Evolutionary conservation across 1,140 invertebrate genomes (phyloP).

Genomic region (Nautilus pompilius): DNA sequence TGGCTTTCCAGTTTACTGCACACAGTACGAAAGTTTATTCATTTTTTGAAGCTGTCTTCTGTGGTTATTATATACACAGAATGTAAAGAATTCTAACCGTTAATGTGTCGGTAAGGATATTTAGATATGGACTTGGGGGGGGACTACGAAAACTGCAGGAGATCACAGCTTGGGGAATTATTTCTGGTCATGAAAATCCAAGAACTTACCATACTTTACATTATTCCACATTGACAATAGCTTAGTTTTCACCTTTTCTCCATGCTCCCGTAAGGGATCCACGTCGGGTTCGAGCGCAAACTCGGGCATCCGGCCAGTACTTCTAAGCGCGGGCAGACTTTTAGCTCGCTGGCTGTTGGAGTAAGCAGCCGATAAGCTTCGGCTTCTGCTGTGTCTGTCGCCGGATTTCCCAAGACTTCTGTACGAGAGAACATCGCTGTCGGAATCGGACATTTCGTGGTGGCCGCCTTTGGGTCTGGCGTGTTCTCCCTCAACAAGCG

Average conservation of each 20-base stretch:
- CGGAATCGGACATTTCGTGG: no score
- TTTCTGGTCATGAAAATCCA: not conserved
- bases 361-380: no score
- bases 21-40: not conserved
- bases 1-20: no score
- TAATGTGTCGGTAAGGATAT: not conserved
- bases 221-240: conserved; percentile 85
- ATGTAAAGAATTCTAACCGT: not conserved
- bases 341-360: conserved; percentile 1
- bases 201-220: conserved; percentile 72
- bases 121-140: not conserved
- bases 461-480: no score
- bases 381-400: no score
- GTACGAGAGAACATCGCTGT: no score
- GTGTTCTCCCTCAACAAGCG: no score
- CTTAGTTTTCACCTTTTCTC: conserved; percentile 76
- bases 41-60: not conserved
- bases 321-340: not conserved
- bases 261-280: conserved; percentile 19
- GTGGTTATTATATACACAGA: not conserved
- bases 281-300: not conserved
- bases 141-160: not conserved
- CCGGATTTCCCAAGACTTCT: no score
- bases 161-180: no score
- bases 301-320: not conserved